Conservation (phyloP, 2,113 vertebrate genomes). For the Petromus typicus region DNA sequence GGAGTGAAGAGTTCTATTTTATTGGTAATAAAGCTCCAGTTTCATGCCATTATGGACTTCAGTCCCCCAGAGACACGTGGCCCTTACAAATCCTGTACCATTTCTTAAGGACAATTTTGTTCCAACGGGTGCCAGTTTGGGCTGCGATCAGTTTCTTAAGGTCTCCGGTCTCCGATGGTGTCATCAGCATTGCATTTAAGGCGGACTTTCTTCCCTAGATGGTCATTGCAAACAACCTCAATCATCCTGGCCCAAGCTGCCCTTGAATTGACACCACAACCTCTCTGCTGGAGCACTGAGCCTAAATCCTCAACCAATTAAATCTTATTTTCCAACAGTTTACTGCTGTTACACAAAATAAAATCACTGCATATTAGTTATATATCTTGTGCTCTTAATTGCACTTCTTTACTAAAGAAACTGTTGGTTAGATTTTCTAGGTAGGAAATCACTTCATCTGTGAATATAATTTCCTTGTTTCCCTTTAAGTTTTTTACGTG, state of each 20-base stretch:
- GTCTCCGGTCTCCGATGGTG: slow-evolving; percentile 93
- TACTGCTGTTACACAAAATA: not conserved
- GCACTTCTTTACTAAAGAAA: not conserved
- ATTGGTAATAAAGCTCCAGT: slow-evolving; percentile 97
- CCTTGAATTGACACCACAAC: too few relatives aligned
- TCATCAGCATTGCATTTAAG: slow-evolving; percentile 97
- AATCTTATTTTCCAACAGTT: not conserved
- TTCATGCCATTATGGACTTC: slow-evolving; percentile 98
- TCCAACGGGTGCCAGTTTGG: slow-evolving; percentile 94
- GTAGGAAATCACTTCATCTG: not conserved
- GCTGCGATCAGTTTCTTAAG: slow-evolving; percentile 96
- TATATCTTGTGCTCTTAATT: not conserved
- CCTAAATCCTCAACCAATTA: not conserved
- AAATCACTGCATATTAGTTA: not conserved
- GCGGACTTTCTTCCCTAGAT: slow-evolving; percentile 95
- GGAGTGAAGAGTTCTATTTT: slow-evolving; percentile 69
- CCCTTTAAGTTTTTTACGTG: not conserved
- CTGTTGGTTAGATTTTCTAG: not conserved
- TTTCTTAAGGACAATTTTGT: slow-evolving; percentile 97
- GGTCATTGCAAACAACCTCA: slow-evolving; percentile 96
- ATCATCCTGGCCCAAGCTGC: slow-evolving; percentile 88
- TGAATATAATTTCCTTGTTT: not conserved
- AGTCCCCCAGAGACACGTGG: slow-evolving; percentile 94
- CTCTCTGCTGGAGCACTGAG: too few relatives aligned
- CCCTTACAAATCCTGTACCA: slow-evolving; percentile 99